Evolutionary conservation across 2,888 invertebrate genomes (phyloP).

Genomic region (Belgica antarctica): DNA sequence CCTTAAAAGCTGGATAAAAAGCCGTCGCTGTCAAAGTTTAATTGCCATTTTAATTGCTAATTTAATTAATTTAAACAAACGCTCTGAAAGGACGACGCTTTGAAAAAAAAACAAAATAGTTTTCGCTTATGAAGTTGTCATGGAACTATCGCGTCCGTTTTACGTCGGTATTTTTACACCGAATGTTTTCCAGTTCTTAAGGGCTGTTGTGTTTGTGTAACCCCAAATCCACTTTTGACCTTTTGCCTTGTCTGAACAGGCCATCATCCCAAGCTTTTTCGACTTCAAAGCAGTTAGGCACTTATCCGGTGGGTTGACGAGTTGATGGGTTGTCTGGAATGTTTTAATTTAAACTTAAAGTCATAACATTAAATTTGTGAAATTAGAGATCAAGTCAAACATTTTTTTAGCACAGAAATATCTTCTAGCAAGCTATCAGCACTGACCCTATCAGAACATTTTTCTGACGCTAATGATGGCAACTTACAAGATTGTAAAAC

Average conservation of each 20-base stretch:
- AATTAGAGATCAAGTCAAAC: not conserved
- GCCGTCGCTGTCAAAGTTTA: no score
- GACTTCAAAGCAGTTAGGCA: not conserved
- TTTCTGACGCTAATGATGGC: no score
- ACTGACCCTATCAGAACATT: no score
- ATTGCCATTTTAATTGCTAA: no score
- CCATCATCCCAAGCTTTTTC: not conserved
- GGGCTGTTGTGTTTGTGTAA: conserved; percentile 30
- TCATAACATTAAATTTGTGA: not conserved
- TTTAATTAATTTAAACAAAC: not conserved
- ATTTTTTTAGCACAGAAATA: no score
- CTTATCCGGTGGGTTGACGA: not conserved
- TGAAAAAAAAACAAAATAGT: not conserved
- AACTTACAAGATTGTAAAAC: conserved; percentile 28
- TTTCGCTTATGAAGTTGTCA: not conserved
- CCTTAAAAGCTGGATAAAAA: no score
- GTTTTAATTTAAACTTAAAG: no score
- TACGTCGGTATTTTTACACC: conserved; percentile 7
- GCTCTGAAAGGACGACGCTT: not conserved
- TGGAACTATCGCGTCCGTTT: not conserved
- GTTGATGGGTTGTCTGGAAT: conserved; percentile 21
- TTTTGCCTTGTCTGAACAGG: not conserved
- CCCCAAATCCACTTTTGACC: conserved; percentile 38
- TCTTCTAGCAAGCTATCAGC: no score
- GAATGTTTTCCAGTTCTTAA: conserved; percentile 24